Conservation (phyloP, 2,113 vertebrate genomes). For the Cyprinodon tularosa region DNA sequence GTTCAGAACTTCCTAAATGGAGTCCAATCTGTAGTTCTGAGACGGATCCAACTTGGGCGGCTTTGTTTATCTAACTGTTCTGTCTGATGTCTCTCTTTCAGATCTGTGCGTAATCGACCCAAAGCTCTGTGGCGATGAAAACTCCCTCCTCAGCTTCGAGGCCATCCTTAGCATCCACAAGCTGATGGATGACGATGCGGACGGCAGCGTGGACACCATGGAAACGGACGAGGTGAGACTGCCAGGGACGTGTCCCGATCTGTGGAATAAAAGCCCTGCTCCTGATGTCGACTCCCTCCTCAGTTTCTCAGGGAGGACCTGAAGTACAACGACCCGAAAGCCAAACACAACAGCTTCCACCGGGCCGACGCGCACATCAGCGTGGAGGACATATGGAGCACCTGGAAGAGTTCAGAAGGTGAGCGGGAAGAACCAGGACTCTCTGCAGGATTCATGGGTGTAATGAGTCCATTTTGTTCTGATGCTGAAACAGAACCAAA, state of each 20-base stretch:
- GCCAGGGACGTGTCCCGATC: not conserved
- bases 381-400: constrained; percentile 92
- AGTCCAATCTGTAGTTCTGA: no score
- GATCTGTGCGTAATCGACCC: constrained; percentile 76
- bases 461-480: not conserved
- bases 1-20: no score
- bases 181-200: constrained; percentile 94
- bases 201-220: constrained; percentile 89
- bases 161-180: constrained; percentile 92
- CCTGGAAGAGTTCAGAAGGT: constrained; percentile 93
- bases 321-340: constrained; percentile 87
- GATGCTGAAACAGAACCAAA: no score
- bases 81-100: not conserved
- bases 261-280: not conserved
- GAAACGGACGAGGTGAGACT: constrained; percentile 90
- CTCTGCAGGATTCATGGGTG: not conserved
- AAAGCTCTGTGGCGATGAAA: constrained; percentile 84
- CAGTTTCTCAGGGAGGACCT: constrained; percentile 94
- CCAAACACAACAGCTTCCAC: constrained; percentile 93
- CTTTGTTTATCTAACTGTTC: not conserved
- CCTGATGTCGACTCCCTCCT: not conserved
- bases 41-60: no score
- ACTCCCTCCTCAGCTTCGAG: constrained; percentile 89
- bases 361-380: constrained; percentile 92
- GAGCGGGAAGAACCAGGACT: constrained; percentile 6